A percentile compares a stretch with the other conserved stretches of the same genome.
phyloP scores from a whole-genome alignment of 2,113 vertebrate species.

The Excalfactoria chinensis region DNA sequence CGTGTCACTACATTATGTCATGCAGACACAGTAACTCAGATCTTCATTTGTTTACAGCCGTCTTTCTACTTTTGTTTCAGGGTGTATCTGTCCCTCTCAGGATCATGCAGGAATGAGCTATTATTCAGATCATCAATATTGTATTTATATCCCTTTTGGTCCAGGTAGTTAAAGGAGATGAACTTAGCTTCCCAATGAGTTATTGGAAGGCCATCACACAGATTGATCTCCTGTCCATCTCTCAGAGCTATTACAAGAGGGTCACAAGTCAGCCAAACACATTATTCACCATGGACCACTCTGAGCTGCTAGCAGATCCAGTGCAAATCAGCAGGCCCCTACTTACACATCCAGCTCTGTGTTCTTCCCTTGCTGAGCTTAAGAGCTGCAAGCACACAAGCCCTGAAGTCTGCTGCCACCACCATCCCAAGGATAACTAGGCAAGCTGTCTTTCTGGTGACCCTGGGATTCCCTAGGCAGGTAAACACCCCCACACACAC shows the following conservation, averaged over 20 bases:
- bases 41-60: background rate
- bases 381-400: background rate
- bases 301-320: background rate
- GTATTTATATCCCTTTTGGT: background rate
- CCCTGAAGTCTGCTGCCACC: background rate
- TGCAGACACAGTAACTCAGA: background rate
- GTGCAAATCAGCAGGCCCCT: background rate
- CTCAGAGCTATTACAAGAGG: background rate
- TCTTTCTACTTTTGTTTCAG: slow-evolving; percentile 2
- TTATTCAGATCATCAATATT: background rate
- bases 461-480: background rate
- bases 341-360: background rate
- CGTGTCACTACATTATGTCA: too few relatives aligned
- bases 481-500: background rate
- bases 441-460: background rate
- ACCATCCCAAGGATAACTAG: background rate
- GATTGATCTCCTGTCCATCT: background rate
- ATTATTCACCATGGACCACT: background rate
- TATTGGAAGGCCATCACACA: background rate
- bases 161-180: slow-evolving; percentile 1
- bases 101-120: background rate
- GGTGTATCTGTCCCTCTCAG: background rate
- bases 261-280: background rate
- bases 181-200: background rate
- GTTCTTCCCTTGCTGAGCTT: background rate